Evolutionary conservation across 2,888 invertebrate genomes (phyloP).

Genomic region (Gymnoscelis rufifasciata): DNA sequence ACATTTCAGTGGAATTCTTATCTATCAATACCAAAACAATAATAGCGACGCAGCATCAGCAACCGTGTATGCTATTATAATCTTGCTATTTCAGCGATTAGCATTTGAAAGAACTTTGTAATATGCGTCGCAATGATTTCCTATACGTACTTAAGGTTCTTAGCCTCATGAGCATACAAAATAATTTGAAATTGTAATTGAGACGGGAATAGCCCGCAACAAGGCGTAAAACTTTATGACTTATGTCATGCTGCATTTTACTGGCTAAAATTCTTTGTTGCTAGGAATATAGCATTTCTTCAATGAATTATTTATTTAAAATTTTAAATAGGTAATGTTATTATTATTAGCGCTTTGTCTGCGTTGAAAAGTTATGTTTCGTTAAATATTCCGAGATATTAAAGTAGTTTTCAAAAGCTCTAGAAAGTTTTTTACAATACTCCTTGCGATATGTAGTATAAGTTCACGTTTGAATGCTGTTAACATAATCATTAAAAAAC

Average conservation of each 20-base stretch:
- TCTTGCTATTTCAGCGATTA: too few relatives aligned
- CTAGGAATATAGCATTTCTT: conserved; percentile 54
- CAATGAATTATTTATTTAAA: conserved; percentile 72
- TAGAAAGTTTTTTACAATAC: too few relatives aligned
- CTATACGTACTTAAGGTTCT: neutral
- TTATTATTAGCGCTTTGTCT: conserved; percentile 55
- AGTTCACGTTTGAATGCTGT: too few relatives aligned
- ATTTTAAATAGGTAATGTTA: conserved; percentile 62
- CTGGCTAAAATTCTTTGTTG: conserved; percentile 66
- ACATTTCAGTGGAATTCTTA: too few relatives aligned
- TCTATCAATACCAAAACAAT: too few relatives aligned
- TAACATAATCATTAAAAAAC: too few relatives aligned
- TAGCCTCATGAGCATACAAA: conserved; percentile 58
- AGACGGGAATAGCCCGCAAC: conserved; percentile 54
- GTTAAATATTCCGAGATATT: too few relatives aligned
- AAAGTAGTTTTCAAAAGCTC: too few relatives aligned
- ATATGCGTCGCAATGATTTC: conserved; percentile 1
- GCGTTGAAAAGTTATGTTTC: too few relatives aligned
- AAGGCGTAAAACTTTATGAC: conserved; percentile 69
- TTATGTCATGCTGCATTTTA: conserved; percentile 71
- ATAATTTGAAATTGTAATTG: conserved; percentile 78
- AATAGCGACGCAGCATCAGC: too few relatives aligned
- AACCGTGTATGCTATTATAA: too few relatives aligned
- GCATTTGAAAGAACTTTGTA: neutral
- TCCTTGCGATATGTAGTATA: conserved; percentile 57